A percentile compares a stretch with the other conserved stretches of the same genome.
These are phyloP conservation scores for Myiozetetes cayanensis DNA, from an alignment of 2,113 vertebrate genomes.

Conservation along the genomic window DNA sequence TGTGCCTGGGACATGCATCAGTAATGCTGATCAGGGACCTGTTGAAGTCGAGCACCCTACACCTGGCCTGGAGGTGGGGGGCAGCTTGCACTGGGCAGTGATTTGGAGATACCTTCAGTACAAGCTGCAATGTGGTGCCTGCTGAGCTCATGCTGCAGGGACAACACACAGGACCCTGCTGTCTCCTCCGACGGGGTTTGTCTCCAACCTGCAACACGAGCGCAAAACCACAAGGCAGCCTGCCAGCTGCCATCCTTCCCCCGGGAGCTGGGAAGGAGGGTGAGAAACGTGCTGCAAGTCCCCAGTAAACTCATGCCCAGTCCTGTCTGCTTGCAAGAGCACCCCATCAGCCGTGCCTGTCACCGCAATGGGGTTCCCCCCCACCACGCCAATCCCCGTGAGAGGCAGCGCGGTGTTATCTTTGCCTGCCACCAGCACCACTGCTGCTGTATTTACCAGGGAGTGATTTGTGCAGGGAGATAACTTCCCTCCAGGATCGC, in stretches of 20 bases:
- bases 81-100: not conserved
- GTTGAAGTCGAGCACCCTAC: not conserved
- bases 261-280: not conserved
- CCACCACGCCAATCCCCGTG: rapidly evolving
- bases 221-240: not conserved
- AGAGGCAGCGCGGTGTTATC: rapidly evolving
- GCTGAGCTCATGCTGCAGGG: not conserved
- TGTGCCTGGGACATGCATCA: not conserved
- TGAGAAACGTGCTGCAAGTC: not conserved
- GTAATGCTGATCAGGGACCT: not conserved
- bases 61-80: not conserved
- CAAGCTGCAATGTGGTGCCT: not conserved
- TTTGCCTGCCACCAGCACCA: rapidly evolving
- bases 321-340: not conserved
- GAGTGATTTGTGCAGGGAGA: not conserved
- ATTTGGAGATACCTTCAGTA: not conserved
- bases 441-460: not conserved
- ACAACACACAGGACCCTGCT: not conserved
- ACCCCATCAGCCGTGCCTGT: not conserved
- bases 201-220: not conserved
- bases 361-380: rapidly evolving
- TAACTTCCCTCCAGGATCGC: not conserved
- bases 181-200: not conserved
- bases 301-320: rapidly evolving
- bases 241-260: not conserved